phyloP scores from a whole-genome alignment of 2,113 vertebrate genomes.

The Campylomormyrus numenius region DNA sequence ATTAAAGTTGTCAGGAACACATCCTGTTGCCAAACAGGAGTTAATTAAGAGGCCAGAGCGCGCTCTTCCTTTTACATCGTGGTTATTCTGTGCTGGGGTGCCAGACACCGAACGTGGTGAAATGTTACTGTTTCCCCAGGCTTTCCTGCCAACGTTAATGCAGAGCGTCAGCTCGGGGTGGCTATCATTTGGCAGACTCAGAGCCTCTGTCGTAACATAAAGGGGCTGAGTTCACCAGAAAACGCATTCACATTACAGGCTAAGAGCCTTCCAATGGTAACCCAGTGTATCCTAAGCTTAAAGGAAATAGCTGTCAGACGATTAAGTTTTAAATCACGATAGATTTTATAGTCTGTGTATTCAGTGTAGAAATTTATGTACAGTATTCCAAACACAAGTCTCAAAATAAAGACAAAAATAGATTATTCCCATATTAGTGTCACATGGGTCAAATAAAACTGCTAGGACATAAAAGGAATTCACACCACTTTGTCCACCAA shows the following conservation, averaged over 20 bases:
- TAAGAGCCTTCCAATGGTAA: background rate
- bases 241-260: background rate
- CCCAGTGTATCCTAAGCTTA: background rate
- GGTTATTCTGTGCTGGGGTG: background rate
- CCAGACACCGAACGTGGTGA: background rate
- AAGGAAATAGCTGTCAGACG: background rate
- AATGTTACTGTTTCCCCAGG: background rate
- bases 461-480: background rate
- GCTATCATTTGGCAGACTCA: background rate
- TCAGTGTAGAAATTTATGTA: background rate
- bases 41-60: slow-evolving; percentile 8
- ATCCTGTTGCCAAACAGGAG: slow-evolving; percentile 16
- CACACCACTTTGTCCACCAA: background rate
- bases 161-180: background rate
- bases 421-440: background rate
- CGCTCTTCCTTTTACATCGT: background rate
- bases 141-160: background rate
- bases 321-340: background rate
- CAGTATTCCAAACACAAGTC: background rate
- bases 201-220: background rate
- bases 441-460: background rate
- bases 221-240: background rate
- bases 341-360: background rate
- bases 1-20: slow-evolving; percentile 11
- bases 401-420: background rate